Base-by-base conservation (phyloP, 1,140 invertebrate species). In the Tetranychus urticae region DNA sequence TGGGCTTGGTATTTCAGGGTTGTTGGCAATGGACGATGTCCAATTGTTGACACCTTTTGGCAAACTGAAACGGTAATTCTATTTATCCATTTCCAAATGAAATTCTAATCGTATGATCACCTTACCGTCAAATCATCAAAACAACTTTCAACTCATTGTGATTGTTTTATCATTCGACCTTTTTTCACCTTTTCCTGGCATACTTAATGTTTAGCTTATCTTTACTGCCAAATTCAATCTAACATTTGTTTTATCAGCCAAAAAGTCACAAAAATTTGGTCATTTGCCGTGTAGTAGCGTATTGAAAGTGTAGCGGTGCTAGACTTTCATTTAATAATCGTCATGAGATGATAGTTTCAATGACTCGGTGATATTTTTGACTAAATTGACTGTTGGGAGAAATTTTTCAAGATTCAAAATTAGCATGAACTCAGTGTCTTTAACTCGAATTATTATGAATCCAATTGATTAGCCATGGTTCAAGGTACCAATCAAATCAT, bases 31-130 rank as follows among this genome's bases (percentile, higher is more conserved):
- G 66, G 69, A 14, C 66, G 71, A 14, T 78, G 73, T 68, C 86
- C 89, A 56, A 88, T 98, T 69, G 87, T 88, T 0, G 94, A 99
- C 69, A 99, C 94, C 1, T 99, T 93, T 73, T 98, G 93, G 92
- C 93, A 97, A 74, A 97, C 94, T 1, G 93, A 98, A 77, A 97
- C 93, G 46, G 63, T 64, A 61, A 57, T 42, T 42, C 39, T 42
- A 42, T 6, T 42, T 42, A 10, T 50, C 48, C 31, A 23, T 50
- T 23, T 50, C 23, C 14, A 50, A 56, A 6, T 56, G 10, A 34
- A 56, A 36, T 31, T 36, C 2, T 6, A 35, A 56, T 56, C n/a
- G 34, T 31, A 35, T 35, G 23, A 23, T 23, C 46, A n/a, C 2
- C 23, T 47, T 8, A 14, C 46, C 13, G 23, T 12, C 12, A 14